Conservation (phyloP, 2,113 vertebrate genomes). For the Brachyhypopomus occidentalis region DNA sequence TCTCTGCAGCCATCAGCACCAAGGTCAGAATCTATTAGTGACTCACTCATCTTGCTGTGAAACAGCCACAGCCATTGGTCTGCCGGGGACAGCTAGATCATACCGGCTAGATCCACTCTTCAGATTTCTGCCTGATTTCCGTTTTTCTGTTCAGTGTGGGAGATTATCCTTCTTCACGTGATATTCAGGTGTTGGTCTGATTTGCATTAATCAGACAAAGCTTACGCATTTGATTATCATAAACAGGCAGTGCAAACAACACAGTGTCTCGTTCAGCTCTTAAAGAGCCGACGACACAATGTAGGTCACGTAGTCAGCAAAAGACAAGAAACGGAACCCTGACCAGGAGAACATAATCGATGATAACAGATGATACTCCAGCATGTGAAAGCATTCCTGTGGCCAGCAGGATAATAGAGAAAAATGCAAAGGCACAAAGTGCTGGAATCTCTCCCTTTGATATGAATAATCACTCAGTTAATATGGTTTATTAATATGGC, state of each 20-base stretch:
- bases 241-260: constrained; percentile 34
- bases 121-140: constrained; percentile 12
- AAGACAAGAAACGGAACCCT: not conserved
- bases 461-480: not conserved
- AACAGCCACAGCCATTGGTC: constrained; percentile 32
- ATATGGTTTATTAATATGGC: not conserved
- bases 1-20: constrained; percentile 53
- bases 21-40: constrained; percentile 51
- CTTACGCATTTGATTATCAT: constrained; percentile 28
- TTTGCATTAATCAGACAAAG: constrained; percentile 1
- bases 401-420: not conserved
- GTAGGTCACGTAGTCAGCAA: constrained; percentile 25
- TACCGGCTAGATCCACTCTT: constrained; percentile 37
- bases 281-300: constrained; percentile 12
- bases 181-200: not conserved
- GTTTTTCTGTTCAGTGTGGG: not conserved
- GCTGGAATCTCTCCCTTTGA: not conserved
- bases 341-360: not conserved
- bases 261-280: not conserved
- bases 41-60: constrained; percentile 46
- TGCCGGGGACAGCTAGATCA: constrained; percentile 45
- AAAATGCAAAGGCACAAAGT: not conserved
- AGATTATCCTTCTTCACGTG: constrained; percentile 12
- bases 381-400: not conserved
- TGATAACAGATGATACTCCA: not conserved